Base-by-base conservation (phyloP, 2,113 vertebrate genomes). In the Xiphophorus maculatus region DNA sequence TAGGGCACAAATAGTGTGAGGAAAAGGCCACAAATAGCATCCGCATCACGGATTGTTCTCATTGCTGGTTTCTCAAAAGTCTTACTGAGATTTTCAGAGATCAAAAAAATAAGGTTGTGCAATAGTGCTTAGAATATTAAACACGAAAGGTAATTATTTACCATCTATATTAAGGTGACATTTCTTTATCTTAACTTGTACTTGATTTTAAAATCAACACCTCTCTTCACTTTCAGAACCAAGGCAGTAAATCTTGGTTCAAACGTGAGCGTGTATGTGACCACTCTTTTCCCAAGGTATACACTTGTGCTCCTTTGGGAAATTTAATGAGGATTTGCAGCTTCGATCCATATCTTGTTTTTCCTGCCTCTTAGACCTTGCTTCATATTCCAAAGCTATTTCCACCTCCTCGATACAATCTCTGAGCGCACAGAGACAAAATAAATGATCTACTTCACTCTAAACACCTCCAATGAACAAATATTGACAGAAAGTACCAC, bases 251-350 rank as follows among this genome's bases (percentile, higher is more conserved):
- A 54, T 22, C 14, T n/a, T 58, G 19, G 17, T 25, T n/a, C 25
- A 58, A 58, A 25, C 8, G 22, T 58, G 25, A 58, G 42, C 66
- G 17, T 48, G 1, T 48, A 5, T 48, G 44, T 48, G 44, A 48
- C 44, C 17, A 19, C 44, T 48, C 17, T 19, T 17, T 5, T 48
- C 44, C 44, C 44, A 48, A 63, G 71, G 35, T 66, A 86, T 85
- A 76, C 63, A 76, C 63, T 76, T 63, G 19, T 79, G 75, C 88
- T 87, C 82, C 87, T 66, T 32, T 15, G 51, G 82, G 78, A 82
- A 79, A 85, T 80, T 17, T 79, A 70, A 11, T 4, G 22, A 73
- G 40, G 48, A 69, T 81, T 83, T 80, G 30, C 42, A 28, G 51
- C 54, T 84, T 51, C 68, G 6, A 80, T 82, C 51, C 12, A 58